These are phyloP conservation scores for Amphipyra berbera DNA, from an alignment of 2,888 invertebrate genomes.

Conservation along the genomic window DNA sequence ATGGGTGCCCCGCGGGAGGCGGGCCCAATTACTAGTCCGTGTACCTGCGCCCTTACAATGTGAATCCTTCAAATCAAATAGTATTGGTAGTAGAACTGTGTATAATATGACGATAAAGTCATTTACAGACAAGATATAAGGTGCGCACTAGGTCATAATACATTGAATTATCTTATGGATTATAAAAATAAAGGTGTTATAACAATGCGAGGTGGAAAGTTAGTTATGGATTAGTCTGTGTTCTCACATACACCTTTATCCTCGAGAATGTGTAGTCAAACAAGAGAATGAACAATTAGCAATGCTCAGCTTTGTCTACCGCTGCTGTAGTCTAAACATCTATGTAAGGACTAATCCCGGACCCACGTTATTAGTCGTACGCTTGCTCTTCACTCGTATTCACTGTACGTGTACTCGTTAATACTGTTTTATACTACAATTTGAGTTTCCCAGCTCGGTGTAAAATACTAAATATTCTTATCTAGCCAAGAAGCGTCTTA, in stretches of 20 bases:
- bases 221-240: constrained; percentile 15
- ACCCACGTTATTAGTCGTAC: constrained; percentile 25
- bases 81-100: constrained; percentile 37
- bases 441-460: constrained; percentile 27
- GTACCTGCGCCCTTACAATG: constrained; percentile 66
- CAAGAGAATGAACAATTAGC: constrained; percentile 52
- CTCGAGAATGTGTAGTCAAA: constrained; percentile 41
- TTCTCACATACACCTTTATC: constrained; percentile 20
- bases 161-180: not conserved
- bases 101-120: constrained; percentile 5
- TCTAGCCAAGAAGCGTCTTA: constrained; percentile 57
- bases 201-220: constrained; percentile 7
- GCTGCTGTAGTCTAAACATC: constrained; percentile 30
- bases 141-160: not conserved
- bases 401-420: constrained; percentile 19
- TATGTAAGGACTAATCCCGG: constrained; percentile 25
- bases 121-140: not conserved
- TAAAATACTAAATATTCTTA: constrained; percentile 58
- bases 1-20: constrained; percentile 77
- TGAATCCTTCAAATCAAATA: constrained; percentile 52
- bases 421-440: constrained; percentile 36
- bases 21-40: constrained; percentile 76
- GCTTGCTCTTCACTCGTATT: constrained; percentile 30
- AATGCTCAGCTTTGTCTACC: constrained; percentile 34
- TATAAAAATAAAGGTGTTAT: constrained; percentile 14